A percentile compares a stretch with the other conserved stretches of the same genome.
These are phyloP conservation scores for Hylia prasina DNA, from an alignment of 2,113 vertebrate genomes.

Conservation along the genomic window DNA sequence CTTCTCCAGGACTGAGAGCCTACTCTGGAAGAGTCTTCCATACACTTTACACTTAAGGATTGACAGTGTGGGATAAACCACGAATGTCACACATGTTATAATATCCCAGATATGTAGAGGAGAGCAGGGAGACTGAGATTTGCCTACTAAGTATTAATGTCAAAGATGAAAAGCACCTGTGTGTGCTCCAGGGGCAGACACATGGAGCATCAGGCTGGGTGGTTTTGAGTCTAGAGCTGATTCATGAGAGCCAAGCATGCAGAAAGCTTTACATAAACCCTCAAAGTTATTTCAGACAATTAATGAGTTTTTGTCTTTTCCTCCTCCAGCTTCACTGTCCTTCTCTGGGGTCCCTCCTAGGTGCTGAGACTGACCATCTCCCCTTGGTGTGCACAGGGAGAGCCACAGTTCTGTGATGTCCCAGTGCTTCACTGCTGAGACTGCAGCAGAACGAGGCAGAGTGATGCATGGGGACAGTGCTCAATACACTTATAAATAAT, in stretches of 20 bases:
- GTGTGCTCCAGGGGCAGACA: neutral
- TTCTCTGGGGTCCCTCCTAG: neutral
- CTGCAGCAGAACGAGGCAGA: neutral
- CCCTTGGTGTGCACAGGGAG: neutral
- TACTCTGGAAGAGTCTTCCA: neutral
- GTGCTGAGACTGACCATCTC: neutral
- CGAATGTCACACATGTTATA: accelerated
- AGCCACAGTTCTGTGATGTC: neutral
- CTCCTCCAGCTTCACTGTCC: neutral
- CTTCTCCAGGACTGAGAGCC: neutral
- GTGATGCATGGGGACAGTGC: slow-evolving; percentile 12
- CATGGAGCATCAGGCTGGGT: neutral
- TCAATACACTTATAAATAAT: slow-evolving; percentile 38
- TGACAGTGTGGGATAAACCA: neutral
- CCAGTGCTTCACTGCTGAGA: neutral
- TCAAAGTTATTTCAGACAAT: neutral
- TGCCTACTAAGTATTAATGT: neutral
- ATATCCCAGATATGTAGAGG: neutral
- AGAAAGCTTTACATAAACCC: neutral
- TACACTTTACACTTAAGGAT: neutral
- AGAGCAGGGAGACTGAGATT: neutral
- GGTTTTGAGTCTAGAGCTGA: neutral
- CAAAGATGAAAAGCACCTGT: neutral
- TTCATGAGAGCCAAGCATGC: neutral
- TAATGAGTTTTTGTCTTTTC: neutral